Evolutionary conservation across 2,113 vertebrate species (phyloP), one percentile per base, ranked within the genome.

Genomic region (Larimichthys crocea): DNA sequence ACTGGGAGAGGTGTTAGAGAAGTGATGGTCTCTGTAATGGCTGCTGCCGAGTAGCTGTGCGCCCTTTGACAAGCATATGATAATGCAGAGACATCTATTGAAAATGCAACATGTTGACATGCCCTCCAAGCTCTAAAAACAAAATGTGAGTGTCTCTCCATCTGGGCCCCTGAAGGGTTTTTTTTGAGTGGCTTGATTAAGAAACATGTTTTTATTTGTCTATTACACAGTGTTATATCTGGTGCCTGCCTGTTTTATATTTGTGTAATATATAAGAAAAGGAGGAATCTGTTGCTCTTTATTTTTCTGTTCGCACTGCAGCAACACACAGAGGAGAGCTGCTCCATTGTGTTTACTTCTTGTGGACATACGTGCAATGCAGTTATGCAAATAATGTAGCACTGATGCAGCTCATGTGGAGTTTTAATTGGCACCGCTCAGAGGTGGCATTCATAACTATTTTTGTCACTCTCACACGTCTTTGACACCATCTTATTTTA

Each of bases 371-470:
- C 68, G 67, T 55, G 42, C 57, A 35, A 35, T 62, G 61, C 40
- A 14, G 24, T 46, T 52, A 62, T 10, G 44, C 49, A 76, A 66
- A 89, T 79, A 86, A 62, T 77, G 22, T 3, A 49, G 61, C 65
- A 52, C 44, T 53, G 7, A 20, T 64, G 78, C 24, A 9, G 26
- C 79, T 69, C 75, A 29, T 22, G 66, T 84, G 86, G 84, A 82
- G 86, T 89, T 86, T 91, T 85, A 90, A 93, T 91, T 91, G 81
- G 16, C 7, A 0, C 19, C 4, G 40, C 35, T 53, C 35, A 71
- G 63, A 60, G 7, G 52, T 10, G 55, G 56, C 40, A 10, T 65
- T 60, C 31, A 24, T 14, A 44, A n/a, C 46, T 67, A 24, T 35
- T 24, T 53, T 48, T 56, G 49, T 20, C 68, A 17, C 44, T 48